These are phyloP conservation scores for Caenorhabditis zanzibari DNA, from an alignment of 2,888 invertebrate genomes.

Conservation along the genomic window DNA sequence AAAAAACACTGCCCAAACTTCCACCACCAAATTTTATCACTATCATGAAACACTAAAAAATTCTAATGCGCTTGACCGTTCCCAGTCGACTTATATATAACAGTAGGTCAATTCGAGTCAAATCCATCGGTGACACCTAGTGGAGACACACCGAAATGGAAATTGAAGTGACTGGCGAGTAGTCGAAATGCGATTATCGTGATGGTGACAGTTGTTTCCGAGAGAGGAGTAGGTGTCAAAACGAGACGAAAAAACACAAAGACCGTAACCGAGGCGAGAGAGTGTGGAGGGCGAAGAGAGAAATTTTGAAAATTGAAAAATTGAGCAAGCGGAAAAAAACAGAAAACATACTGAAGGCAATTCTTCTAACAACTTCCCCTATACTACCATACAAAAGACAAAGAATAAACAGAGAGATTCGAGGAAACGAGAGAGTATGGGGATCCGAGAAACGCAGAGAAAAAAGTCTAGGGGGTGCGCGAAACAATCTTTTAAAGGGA, in stretches of 20 bases:
- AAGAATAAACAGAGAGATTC: slow-evolving; percentile 1
- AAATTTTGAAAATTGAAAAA: slow-evolving; percentile 4
- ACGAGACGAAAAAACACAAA: not conserved
- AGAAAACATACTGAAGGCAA: slow-evolving; percentile 7
- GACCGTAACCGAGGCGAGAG: not conserved
- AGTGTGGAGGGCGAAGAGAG: not conserved
- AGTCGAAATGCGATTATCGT: slow-evolving; percentile 33
- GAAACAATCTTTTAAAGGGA: slow-evolving; percentile 37
- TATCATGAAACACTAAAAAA: not conserved
- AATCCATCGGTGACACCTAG: not conserved
- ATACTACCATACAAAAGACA: slow-evolving; percentile 2
- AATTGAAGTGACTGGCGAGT: slow-evolving; percentile 21
- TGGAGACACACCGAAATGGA: slow-evolving; percentile 22
- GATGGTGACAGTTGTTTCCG: not conserved
- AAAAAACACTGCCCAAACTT: no score
- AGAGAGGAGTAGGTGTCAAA: slow-evolving; percentile 11
- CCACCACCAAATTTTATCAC: not conserved
- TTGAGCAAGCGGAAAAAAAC: slow-evolving; percentile 7
- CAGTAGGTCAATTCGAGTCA: not conserved
- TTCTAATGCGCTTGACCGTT: not conserved
- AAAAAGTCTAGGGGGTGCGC: slow-evolving; percentile 9
- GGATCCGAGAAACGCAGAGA: slow-evolving; percentile 10
- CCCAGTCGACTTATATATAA: not conserved
- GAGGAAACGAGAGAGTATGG: not conserved
- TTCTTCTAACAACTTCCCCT: not conserved